Evolutionary conservation across 2,113 vertebrate species (phyloP).

Genomic region (Pseudonaja textilis): DNA sequence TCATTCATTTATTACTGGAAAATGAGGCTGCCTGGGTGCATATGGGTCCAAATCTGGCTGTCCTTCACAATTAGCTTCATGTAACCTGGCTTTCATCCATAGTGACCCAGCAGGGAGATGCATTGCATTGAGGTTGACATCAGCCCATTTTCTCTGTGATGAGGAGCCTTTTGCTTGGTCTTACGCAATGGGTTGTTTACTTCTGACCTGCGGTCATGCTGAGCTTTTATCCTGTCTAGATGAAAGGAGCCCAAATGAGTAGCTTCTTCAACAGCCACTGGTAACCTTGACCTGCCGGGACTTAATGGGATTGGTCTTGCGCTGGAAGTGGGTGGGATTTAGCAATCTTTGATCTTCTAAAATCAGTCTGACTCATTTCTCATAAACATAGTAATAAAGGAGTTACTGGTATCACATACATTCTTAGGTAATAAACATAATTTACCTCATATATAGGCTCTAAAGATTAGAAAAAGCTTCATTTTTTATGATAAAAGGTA

Average conservation of each 20-base stretch:
- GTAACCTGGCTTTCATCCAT: not conserved
- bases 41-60: not conserved
- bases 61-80: not conserved
- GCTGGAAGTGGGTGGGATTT: not conserved
- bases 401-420: not conserved
- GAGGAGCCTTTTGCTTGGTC: not conserved
- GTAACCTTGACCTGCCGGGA: not conserved
- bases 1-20: not conserved
- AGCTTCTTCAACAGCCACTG: not conserved
- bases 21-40: not conserved
- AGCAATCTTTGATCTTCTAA: not conserved
- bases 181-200: not conserved
- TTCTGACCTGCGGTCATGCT: not conserved
- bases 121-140: not conserved
- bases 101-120: not conserved
- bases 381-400: not conserved
- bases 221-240: not conserved
- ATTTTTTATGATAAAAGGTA: not conserved
- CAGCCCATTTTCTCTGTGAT: not conserved
- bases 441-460: not conserved
- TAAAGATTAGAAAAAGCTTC: not conserved
- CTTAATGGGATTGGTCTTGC: not conserved
- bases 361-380: not conserved
- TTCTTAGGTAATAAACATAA: not conserved
- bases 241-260: not conserved